Percentiles rank a stretch among this genome's conserved stretches.
Conservation (phyloP, 1,140 invertebrate genomes). For the Gonioctena quinquepunctata region DNA sequence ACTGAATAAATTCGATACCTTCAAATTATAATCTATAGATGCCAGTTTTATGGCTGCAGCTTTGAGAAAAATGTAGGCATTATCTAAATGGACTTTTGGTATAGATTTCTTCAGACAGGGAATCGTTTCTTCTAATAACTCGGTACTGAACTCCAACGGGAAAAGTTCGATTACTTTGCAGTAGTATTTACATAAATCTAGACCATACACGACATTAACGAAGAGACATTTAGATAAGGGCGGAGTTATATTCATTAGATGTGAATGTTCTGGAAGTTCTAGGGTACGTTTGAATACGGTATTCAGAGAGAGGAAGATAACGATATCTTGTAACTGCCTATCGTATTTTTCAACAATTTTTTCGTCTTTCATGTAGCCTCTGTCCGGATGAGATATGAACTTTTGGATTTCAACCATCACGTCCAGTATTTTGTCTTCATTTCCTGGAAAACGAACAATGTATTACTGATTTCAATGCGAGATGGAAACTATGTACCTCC, state of each 20-base stretch:
- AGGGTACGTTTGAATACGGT: conserved; percentile 37
- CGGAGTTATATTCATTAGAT: conserved; percentile 46
- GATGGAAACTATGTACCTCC: conserved; percentile 32
- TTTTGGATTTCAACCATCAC: conserved; percentile 36
- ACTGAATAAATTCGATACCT: no score
- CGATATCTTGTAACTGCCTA: conserved; percentile 35
- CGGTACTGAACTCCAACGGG: conserved; percentile 30
- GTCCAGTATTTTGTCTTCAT: conserved; percentile 40
- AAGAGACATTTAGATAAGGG: conserved; percentile 46
- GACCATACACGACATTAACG: conserved; percentile 36
- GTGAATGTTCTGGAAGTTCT: conserved; percentile 37
- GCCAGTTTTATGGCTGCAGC: conserved; percentile 33
- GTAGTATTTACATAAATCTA: conserved; percentile 38
- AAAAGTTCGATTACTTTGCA: conserved; percentile 35
- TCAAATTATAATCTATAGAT: conserved; percentile 13
- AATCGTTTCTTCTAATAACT: conserved; percentile 45
- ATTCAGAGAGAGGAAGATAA: conserved; percentile 46
- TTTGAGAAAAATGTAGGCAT: conserved; percentile 29
- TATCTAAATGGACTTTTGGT: conserved; percentile 26
- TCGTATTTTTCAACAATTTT: conserved; percentile 21
- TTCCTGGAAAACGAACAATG: conserved; percentile 38
- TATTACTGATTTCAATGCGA: conserved; percentile 13
- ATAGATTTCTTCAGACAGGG: conserved; percentile 35
- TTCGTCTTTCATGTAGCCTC: conserved; percentile 30
- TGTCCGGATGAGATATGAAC: conserved; percentile 25